A percentile compares a stretch with the other conserved stretches of the same genome.
Conservation (phyloP, 2,888 invertebrate genomes). For the Caenorhabditis sp. region DNA sequence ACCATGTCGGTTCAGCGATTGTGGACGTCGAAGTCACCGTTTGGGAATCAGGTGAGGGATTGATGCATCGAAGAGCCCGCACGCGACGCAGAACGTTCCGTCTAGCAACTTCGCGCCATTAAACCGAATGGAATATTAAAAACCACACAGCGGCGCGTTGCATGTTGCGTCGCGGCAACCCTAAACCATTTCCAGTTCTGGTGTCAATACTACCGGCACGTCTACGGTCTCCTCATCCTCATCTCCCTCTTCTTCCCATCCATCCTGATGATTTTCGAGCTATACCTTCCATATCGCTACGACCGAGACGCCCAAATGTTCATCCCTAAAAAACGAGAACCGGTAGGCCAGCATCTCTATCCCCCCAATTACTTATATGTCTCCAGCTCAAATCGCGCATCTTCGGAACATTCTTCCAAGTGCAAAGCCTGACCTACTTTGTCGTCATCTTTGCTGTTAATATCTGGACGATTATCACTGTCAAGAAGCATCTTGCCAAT, state of each 20-base stretch:
- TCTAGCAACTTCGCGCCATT: no score
- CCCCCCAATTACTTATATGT: no score
- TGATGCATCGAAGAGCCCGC: no score
- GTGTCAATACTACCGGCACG: not conserved
- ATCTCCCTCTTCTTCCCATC: not conserved
- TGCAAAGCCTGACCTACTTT: conserved; percentile 4
- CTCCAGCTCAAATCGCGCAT: not conserved
- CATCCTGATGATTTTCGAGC: no score
- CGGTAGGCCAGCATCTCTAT: no score
- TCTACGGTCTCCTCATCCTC: not conserved
- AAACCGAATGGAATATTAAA: no score
- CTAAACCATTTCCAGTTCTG: not conserved
- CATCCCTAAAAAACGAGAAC: not conserved
- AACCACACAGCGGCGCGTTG: no score
- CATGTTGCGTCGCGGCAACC: no score
- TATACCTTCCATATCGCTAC: not conserved
- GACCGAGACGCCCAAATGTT: not conserved
- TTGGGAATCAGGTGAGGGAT: not conserved
- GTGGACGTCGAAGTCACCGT: not conserved
- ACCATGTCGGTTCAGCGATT: conserved; percentile 7
- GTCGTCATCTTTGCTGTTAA: not conserved
- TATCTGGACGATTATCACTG: not conserved
- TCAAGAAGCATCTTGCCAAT: not conserved
- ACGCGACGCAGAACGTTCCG: no score
- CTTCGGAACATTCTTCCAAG: not conserved